Evolutionary conservation across 2,888 invertebrate species (phyloP).

Genomic region (Metalampra italica): DNA sequence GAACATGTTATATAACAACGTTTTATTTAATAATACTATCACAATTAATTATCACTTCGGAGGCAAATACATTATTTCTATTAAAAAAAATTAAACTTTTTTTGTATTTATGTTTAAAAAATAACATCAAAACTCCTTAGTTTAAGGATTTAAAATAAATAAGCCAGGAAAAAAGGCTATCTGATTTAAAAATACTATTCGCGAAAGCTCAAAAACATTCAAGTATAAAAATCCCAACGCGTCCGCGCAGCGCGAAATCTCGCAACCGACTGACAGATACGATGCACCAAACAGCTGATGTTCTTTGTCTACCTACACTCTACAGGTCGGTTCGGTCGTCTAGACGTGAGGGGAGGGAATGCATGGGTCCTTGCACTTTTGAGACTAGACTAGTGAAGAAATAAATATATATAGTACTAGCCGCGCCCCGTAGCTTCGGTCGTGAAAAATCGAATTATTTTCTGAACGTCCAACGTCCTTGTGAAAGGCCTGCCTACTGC

Average conservation of each 20-base stretch:
- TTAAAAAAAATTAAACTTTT: too few species aligned
- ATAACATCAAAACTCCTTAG: too few species aligned
- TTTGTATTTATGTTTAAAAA: too few species aligned
- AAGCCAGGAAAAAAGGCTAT: too few species aligned
- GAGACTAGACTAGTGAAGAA: background rate
- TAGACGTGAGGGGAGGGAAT: background rate
- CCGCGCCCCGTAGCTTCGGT: background rate
- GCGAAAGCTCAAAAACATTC: too few species aligned
- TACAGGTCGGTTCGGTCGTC: background rate
- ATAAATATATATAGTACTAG: background rate
- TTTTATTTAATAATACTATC: background rate
- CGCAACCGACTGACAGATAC: background rate
- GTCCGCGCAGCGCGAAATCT: background rate
- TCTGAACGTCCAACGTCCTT: too few species aligned
- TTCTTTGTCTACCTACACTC: background rate
- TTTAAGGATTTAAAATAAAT: too few species aligned
- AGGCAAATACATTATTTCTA: too few species aligned
- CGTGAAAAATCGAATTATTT: too few species aligned
- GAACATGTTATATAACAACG: too few species aligned
- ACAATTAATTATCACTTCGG: background rate
- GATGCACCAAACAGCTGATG: background rate
- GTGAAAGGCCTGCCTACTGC: too few species aligned
- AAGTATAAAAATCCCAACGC: background rate
- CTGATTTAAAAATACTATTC: too few species aligned
- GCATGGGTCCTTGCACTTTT: background rate